Percentiles rank a stretch among this genome's conserved stretches.
phyloP scores from a whole-genome alignment of 2,888 invertebrate genomes.

The Gortyna flavago region DNA sequence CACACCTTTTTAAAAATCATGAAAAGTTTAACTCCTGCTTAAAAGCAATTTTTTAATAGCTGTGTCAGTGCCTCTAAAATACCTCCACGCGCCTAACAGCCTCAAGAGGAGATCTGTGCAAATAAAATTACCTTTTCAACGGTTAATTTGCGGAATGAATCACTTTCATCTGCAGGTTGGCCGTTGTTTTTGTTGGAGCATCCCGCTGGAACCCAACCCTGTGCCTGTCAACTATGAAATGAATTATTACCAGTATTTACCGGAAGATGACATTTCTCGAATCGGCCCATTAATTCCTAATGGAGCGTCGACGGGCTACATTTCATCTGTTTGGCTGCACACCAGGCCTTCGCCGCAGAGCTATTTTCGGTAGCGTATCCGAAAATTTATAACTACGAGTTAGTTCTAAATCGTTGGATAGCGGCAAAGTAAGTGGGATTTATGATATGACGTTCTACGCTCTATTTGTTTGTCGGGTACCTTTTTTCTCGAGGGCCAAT shows the following conservation, averaged over 20 bases:
- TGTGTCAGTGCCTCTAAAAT: slow-evolving; percentile 67
- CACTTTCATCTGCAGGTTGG: slow-evolving; percentile 79
- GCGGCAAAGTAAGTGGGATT: slow-evolving; percentile 86
- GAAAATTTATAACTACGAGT: slow-evolving; percentile 88
- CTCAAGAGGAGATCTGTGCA: slow-evolving; percentile 55
- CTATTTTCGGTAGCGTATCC: slow-evolving; percentile 87
- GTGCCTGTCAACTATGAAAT: slow-evolving; percentile 75
- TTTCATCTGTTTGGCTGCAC: slow-evolving; percentile 89
- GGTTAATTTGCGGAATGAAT: slow-evolving; percentile 82
- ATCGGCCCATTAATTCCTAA: slow-evolving; percentile 89
- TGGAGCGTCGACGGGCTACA: slow-evolving; percentile 86
- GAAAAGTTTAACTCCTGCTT: slow-evolving; percentile 47
- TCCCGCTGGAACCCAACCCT: slow-evolving; percentile 63
- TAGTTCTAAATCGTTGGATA: slow-evolving; percentile 88
- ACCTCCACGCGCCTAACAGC: slow-evolving; percentile 54
- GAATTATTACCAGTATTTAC: slow-evolving; percentile 86
- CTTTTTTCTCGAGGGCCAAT: slow-evolving; percentile 67
- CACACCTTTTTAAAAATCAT: background rate
- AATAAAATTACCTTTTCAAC: slow-evolving; percentile 79
- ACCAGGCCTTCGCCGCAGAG: slow-evolving; percentile 84
- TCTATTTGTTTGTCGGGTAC: slow-evolving; percentile 78
- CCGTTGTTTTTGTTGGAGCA: slow-evolving; percentile 73
- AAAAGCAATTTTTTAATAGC: slow-evolving; percentile 67
- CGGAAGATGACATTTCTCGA: slow-evolving; percentile 88
- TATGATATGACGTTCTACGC: slow-evolving; percentile 81